Conservation (phyloP, 2,888 invertebrate species). For the Choristoneura rosaceana region DNA sequence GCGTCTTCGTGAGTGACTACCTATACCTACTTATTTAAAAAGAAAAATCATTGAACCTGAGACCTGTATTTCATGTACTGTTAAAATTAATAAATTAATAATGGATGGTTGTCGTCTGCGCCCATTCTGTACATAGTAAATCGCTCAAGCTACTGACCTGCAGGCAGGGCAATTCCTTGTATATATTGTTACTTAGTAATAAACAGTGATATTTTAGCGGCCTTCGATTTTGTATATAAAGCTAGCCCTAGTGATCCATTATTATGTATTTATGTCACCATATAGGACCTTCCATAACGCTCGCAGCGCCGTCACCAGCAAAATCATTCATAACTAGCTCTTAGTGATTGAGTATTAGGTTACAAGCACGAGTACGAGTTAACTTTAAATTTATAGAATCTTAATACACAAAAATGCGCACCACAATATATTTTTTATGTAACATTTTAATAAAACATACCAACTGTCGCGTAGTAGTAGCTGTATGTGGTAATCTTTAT, state of each 20-base stretch:
- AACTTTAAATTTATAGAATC: too few species aligned
- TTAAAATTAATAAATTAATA: not conserved
- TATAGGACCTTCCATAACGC: slow-evolving; percentile 57
- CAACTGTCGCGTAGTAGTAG: too few species aligned
- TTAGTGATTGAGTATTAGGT: not conserved
- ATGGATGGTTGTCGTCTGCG: slow-evolving; percentile 41
- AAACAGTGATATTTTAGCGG: slow-evolving; percentile 85
- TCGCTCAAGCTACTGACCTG: slow-evolving; percentile 59
- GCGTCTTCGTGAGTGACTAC: too few species aligned
- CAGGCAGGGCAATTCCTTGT: slow-evolving; percentile 61
- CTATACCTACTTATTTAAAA: too few species aligned
- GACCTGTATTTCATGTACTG: not conserved
- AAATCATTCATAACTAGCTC: not conserved
- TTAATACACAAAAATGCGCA: too few species aligned
- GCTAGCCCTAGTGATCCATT: slow-evolving; percentile 77
- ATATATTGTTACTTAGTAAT: slow-evolving; percentile 80
- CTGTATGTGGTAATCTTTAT: too few species aligned
- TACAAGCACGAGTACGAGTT: too few species aligned
- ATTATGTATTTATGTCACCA: slow-evolving; percentile 59
- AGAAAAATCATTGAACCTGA: too few species aligned
- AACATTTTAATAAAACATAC: too few species aligned
- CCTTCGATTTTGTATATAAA: slow-evolving; percentile 85
- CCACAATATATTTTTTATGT: too few species aligned
- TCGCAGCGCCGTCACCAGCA: not conserved
- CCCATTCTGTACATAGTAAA: slow-evolving; percentile 65